phyloP scores from a whole-genome alignment of 2,797 vertebrate genomes.

The Heteromormyrus szaboi region DNA sequence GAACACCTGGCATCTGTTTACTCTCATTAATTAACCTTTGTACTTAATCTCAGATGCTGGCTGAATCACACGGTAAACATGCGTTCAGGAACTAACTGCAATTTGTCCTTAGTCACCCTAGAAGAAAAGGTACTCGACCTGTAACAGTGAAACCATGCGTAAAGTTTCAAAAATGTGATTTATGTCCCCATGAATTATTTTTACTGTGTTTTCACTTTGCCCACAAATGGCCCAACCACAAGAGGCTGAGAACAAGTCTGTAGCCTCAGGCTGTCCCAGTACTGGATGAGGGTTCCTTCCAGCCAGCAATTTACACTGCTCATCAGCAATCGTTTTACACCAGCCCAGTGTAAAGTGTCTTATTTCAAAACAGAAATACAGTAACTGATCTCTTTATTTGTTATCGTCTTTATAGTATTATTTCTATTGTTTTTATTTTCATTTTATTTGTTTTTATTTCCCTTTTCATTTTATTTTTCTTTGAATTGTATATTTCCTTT shows the following conservation, averaged over 20 bases:
- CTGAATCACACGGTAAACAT: background rate
- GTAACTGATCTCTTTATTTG: background rate
- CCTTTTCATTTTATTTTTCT: background rate
- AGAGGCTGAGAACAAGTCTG: background rate
- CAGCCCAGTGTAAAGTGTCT: background rate
- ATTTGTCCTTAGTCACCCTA: background rate
- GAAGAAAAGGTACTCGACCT: background rate
- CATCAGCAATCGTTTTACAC: background rate
- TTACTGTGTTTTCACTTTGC: background rate
- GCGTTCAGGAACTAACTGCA: background rate
- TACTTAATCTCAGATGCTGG: background rate
- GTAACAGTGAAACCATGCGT: background rate
- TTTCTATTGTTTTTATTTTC: background rate
- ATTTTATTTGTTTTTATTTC: background rate
- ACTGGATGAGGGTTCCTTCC: background rate
- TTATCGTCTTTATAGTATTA: background rate
- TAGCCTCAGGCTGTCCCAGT: background rate
- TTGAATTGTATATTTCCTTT: background rate
- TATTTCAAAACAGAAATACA: background rate
- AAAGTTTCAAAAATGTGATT: background rate
- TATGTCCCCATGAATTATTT: background rate
- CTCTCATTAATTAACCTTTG: background rate
- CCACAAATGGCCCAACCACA: background rate
- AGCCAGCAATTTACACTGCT: background rate
- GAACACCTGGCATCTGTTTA: background rate